Conservation (phyloP, 2,113 vertebrate species). For the Nannobrachium achirus region DNA sequence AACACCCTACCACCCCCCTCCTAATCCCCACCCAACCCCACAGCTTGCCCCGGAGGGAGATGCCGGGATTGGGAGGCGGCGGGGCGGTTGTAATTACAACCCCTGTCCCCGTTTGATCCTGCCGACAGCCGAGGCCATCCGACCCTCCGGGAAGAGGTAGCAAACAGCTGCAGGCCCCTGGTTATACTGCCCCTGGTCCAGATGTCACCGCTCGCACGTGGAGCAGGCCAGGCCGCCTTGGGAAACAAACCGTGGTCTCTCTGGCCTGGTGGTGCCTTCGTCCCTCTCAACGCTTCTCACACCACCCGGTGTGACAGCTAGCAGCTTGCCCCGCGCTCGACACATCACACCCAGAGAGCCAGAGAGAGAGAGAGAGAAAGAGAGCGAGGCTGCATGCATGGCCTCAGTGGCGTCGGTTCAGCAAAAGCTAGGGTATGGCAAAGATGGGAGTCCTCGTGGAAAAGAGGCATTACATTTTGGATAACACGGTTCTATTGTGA, state of each 20-base stretch:
- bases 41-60: slow-evolving; percentile 15
- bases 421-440: too few species aligned
- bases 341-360: background rate
- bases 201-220: slow-evolving; percentile 43
- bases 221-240: slow-evolving; percentile 12
- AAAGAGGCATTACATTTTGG: too few species aligned
- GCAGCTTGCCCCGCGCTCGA: background rate
- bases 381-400: too few species aligned
- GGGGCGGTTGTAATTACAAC: slow-evolving; percentile 49
- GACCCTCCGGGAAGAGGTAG: slow-evolving; percentile 31
- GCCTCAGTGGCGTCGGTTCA: too few species aligned
- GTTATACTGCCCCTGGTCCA: slow-evolving; percentile 46
- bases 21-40: background rate
- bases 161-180: slow-evolving; percentile 53
- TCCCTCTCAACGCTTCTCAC: too few species aligned
- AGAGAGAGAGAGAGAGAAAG: background rate
- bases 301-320: background rate
- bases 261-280: too few species aligned
- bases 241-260: slow-evolving; percentile 10
- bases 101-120: slow-evolving; percentile 51
- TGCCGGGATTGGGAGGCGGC: slow-evolving; percentile 2
- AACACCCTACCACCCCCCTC: background rate
- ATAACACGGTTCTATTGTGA: too few species aligned
- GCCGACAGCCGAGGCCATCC: background rate
- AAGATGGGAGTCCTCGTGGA: too few species aligned